Evolutionary conservation across 2,113 vertebrate species (phyloP), one percentile per base, ranked within the genome.

Genomic region (Ceratotherium simum): DNA sequence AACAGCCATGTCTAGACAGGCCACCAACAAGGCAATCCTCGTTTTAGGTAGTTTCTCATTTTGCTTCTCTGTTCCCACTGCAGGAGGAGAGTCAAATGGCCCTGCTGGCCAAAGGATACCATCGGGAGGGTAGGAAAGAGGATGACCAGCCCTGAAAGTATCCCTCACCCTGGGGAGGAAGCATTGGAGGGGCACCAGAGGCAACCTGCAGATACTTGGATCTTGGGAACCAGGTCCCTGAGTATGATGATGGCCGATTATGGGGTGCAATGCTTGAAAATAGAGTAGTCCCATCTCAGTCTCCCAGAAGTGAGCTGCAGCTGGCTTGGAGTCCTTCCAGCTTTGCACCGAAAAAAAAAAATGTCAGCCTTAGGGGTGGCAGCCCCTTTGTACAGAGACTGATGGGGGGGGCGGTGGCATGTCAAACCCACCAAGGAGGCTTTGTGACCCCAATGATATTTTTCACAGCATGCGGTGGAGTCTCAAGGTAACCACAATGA

Each of bases 401-500:
- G 56, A 69, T 1, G 2, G 70, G 86, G 78, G 87, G 31, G 80
- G 58, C 42, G 36, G 36, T 56, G 95, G 76, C 91, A 72, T 33
- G 58, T 96, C 82, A 97, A 98, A 97, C 93, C 97, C 97, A 94
- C 65, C 0, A 0, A 85, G 79, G 88, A 89, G 79, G 33, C 39
- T 86, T 70, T 56, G 0, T 97, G 94, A 95, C 97, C 97, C 97
- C 85, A 76, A 3, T 67, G 14, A 12, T 58, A 39, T 48, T 97
- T 98, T 95, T 95, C 58, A 29, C 73, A 64, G 95, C 93, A 23
- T 14, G 39, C 1, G 69, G 58, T 96, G 89, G 95, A 82, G 93
- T 98, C 91, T 62, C 69, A 11, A 75, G 31, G 60, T 91, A 98
- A 98, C 98, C 98, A 81, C 98, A 96, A 14, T 0, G 25, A 31